These are phyloP conservation scores for Prinia subflava DNA, from an alignment of 2,113 vertebrate species.

Conservation along the genomic window DNA sequence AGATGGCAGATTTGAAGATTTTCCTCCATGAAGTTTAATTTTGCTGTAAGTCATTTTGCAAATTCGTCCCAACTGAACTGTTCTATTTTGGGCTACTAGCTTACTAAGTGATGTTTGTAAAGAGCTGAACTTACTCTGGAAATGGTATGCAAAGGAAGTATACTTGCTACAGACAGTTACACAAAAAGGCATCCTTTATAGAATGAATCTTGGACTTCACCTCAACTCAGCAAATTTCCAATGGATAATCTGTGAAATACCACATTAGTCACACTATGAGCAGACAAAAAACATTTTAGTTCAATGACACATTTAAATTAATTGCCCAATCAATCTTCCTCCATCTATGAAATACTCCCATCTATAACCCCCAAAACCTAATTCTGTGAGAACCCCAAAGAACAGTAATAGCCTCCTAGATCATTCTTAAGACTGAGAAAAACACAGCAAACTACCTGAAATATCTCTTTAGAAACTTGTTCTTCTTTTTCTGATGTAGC, in stretches of 20 bases:
- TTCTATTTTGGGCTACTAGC: background rate
- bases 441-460: background rate
- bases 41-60: background rate
- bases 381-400: background rate
- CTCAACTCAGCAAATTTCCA: background rate
- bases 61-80: background rate
- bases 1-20: background rate
- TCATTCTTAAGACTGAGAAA: background rate
- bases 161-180: background rate
- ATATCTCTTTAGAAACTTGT: background rate
- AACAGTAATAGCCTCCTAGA: background rate
- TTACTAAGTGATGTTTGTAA: background rate
- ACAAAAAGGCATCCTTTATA: background rate
- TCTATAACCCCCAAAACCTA: background rate
- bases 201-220: background rate
- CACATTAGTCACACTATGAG: background rate
- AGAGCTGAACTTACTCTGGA: background rate
- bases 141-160: background rate
- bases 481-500: background rate
- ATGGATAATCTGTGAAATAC: background rate
- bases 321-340: background rate
- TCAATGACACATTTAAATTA: background rate
- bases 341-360: background rate
- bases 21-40: background rate
- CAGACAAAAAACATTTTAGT: background rate